Percentiles rank a stretch among this genome's conserved stretches.
These are phyloP conservation scores for Mionectes olivaceus DNA, from an alignment of 2,797 vertebrate species.

Conservation along the genomic window DNA sequence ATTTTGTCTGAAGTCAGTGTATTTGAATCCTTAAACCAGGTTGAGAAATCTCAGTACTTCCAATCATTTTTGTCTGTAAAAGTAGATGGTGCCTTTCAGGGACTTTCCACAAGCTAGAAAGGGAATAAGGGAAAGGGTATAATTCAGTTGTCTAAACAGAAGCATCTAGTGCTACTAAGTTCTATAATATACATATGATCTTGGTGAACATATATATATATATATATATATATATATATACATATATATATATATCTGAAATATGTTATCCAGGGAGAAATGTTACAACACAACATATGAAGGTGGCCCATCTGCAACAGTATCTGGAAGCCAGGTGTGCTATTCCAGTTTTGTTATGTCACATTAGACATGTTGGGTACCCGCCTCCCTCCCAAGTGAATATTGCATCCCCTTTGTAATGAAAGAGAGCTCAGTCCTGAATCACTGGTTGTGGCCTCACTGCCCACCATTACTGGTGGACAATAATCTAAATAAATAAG, in stretches of 20 bases:
- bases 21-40: not conserved
- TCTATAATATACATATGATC: fast-evolving
- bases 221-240: no score
- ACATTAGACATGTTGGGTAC: not conserved
- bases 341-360: not conserved
- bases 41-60: not conserved
- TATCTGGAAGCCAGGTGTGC: not conserved
- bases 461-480: not conserved
- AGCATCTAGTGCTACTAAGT: not conserved
- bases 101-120: not conserved
- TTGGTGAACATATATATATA: not conserved
- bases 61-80: not conserved
- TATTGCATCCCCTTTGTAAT: not conserved
- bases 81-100: not conserved
- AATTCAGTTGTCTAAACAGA: not conserved
- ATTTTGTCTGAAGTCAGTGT: not conserved
- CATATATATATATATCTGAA: no score
- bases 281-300: not conserved
- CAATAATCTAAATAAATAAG: not conserved
- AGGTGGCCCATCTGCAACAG: not conserved
- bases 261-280: not conserved
- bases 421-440: not conserved
- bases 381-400: not conserved
- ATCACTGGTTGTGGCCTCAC: not conserved
- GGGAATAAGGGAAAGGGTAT: not conserved